A percentile compares a stretch with the other conserved stretches of the same genome.
These are phyloP conservation scores for Gallirallus australis DNA, from an alignment of 2,797 vertebrate genomes.

Conservation along the genomic window DNA sequence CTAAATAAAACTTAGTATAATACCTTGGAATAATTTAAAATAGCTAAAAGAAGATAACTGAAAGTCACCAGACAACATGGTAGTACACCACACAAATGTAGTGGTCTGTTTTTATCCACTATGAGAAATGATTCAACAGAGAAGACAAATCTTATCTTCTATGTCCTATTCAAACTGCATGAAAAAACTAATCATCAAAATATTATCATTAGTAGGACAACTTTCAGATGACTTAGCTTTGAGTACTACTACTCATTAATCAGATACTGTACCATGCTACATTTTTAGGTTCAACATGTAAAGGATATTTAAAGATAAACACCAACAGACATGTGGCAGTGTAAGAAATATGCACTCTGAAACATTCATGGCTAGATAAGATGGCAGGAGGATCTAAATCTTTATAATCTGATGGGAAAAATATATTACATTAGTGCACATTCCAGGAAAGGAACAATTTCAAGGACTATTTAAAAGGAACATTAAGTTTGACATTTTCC, in stretches of 20 bases:
- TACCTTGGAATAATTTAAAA: neutral
- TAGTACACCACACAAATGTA: neutral
- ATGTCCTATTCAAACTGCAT: neutral
- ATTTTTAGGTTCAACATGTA: neutral
- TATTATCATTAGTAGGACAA: neutral
- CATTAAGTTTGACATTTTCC: neutral
- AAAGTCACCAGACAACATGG: neutral
- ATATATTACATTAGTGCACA: neutral
- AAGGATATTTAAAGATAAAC: neutral
- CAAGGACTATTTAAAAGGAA: constrained; percentile 7
- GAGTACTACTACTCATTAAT: neutral
- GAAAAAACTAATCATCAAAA: neutral
- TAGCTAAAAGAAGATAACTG: neutral
- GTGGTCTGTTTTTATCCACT: neutral
- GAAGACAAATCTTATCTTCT: neutral
- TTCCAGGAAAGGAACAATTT: constrained; percentile 8
- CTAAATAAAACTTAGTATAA: neutral
- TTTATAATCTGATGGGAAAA: neutral
- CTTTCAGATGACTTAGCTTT: neutral
- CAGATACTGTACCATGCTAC: neutral
- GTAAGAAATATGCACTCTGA: neutral
- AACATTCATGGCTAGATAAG: neutral
- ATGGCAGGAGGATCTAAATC: neutral
- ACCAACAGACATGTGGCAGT: neutral
- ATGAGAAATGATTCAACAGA: neutral